Percentiles rank a stretch among this genome's conserved stretches.
These are phyloP conservation scores for Zaprionus obscuricornis DNA, from an alignment of 2,888 invertebrate genomes.

Conservation along the genomic window DNA sequence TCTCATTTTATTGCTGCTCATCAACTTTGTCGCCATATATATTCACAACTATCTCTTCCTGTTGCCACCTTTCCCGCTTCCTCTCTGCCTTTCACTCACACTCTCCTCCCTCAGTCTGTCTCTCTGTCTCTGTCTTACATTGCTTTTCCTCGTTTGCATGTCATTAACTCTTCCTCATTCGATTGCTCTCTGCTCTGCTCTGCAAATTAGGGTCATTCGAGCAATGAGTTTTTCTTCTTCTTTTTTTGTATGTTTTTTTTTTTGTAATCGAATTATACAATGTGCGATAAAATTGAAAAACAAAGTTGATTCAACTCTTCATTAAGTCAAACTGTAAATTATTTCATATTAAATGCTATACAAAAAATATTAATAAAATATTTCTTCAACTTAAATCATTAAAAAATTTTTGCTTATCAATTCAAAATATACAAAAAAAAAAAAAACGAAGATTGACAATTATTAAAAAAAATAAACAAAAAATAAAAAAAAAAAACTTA, in stretches of 20 bases:
- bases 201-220: slow-evolving; percentile 60
- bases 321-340: slow-evolving; percentile 1
- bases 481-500: slow-evolving; percentile 19
- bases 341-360: no score
- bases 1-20: no score
- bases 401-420: no score
- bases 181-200: slow-evolving; percentile 4
- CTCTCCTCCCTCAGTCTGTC: background rate
- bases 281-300: slow-evolving; percentile 5
- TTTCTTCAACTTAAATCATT: no score
- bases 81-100: no score
- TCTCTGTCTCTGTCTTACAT: background rate
- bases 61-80: no score
- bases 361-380: no score
- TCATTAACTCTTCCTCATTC: slow-evolving; percentile 22
- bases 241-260: no score
- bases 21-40: no score
- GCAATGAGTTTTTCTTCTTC: slow-evolving; percentile 36
- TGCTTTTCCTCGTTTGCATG: slow-evolving; percentile 13
- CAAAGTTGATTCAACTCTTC: no score
- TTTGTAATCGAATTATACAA: slow-evolving; percentile 49
- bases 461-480: slow-evolving; percentile 3
- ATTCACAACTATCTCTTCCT: no score
- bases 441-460: slow-evolving; percentile 1
- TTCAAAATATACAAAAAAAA: background rate